Evolutionary conservation across 1,140 invertebrate genomes (phyloP).

Genomic region (Cydia pomonella): DNA sequence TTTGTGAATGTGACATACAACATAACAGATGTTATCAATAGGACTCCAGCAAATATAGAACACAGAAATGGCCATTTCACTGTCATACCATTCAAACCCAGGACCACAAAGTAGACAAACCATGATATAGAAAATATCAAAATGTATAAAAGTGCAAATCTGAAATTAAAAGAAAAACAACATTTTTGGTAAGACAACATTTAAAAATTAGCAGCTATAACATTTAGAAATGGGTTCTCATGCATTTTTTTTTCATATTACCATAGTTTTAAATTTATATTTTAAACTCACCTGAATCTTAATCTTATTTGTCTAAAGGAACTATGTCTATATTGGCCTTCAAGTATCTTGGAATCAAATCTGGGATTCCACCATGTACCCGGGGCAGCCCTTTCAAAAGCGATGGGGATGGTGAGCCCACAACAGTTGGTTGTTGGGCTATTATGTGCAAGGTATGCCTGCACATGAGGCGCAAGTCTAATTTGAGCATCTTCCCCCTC

Average conservation of each 20-base stretch:
- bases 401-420: conserved; percentile 88
- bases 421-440: conserved; percentile 87
- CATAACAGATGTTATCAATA: conserved; percentile 80
- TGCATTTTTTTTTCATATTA: conserved; percentile 17
- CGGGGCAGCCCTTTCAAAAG: conserved; percentile 92
- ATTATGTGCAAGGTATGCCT: conserved; percentile 87
- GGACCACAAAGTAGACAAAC: conserved; percentile 85
- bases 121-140: conserved; percentile 85
- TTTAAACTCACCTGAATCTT: conserved; percentile 88
- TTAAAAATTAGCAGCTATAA: background rate
- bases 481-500: conserved; percentile 86
- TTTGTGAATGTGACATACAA: conserved; percentile 85
- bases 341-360: conserved; percentile 96
- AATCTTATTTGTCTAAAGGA: conserved; percentile 93
- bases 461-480: conserved; percentile 88
- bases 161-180: conserved; percentile 68
- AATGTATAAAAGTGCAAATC: conserved; percentile 86
- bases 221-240: conserved; percentile 6
- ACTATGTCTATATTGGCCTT: conserved; percentile 93
- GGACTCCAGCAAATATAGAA: conserved; percentile 82
- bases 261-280: conserved; percentile 9
- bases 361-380: conserved; percentile 95
- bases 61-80: conserved; percentile 83
- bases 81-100: conserved; percentile 75
- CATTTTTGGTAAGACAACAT: background rate